These are phyloP conservation scores for Sylvicola fuscatus DNA, from an alignment of 2,888 invertebrate genomes.

Conservation along the genomic window DNA sequence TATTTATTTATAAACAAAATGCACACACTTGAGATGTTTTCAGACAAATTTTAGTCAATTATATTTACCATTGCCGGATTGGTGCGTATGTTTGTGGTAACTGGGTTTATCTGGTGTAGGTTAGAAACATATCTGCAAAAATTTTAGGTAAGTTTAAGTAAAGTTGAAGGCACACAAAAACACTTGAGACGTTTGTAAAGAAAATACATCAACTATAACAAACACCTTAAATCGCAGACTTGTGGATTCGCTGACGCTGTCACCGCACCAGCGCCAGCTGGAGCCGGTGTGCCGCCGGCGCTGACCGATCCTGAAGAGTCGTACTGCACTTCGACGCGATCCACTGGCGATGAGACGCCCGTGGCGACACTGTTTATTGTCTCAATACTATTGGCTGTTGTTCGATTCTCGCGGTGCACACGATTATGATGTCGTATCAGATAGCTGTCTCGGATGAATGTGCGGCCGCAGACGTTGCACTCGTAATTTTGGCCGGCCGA, in stretches of 20 bases:
- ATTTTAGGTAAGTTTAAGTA: too few species aligned
- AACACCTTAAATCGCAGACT: conserved; percentile 14
- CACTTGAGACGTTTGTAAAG: too few species aligned
- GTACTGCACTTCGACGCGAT: too few species aligned
- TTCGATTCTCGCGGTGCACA: conserved; percentile 43
- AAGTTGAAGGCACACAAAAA: too few species aligned
- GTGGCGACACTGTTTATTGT: conserved; percentile 29
- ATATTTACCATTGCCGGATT: too few species aligned
- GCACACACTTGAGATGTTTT: too few species aligned
- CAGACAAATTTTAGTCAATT: too few species aligned
- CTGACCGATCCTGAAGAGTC: background rate
- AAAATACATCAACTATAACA: too few species aligned
- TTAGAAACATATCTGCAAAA: conserved; percentile 12
- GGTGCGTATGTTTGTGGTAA: too few species aligned
- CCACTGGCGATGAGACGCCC: conserved; percentile 6
- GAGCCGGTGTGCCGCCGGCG: background rate
- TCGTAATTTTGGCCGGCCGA: conserved; percentile 46
- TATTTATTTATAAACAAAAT: too few species aligned
- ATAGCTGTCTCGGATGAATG: conserved; percentile 57
- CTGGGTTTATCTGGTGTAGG: conserved; percentile 10
- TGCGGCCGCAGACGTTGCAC: conserved; percentile 52
- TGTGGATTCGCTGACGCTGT: conserved; percentile 11
- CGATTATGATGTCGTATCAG: conserved; percentile 56
- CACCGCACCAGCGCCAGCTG: background rate
- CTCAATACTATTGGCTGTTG: conserved; percentile 33